Base-by-base conservation (phyloP, 2,888 invertebrate genomes). In the Hypercompe scribonia region DNA sequence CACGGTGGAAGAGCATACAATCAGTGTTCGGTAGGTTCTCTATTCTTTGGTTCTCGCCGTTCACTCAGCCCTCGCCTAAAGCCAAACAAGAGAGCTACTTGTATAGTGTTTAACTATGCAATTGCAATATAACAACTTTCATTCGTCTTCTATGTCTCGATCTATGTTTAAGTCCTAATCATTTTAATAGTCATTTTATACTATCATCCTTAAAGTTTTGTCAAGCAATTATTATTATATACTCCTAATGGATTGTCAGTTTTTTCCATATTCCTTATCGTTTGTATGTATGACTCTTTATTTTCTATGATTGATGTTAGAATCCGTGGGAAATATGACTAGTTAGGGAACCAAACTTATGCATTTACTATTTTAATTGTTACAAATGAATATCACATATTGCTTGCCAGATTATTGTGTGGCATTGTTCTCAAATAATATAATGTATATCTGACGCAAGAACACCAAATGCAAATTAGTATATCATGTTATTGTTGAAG, bases 21-120 rank as follows among this genome's bases (percentile, higher is more conserved):
- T 97, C 99, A 0, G 99, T 99, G 7, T 99, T 99, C 93, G 99
- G 99, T 36, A 97, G 99, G 24, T 99, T 99, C 93, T 99, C 99
- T 0, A 91, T 99, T 72, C 97, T 98, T 7, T 99, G 99, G 99
- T 97, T 99, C 88, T 99, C 98, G 28, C 99, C 99, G 0, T 99
- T 99, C 91, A 97, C 98, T 15, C 96, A 98, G 80, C 98, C 98
- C 13, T 96, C 97, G 76, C 97, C 97, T 70, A 98, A 98, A 91
- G 97, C 97, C 68, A 98, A 98, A 92, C 96, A 97, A 82, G 98
- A 98, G 88, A 96, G 97, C 86, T 98, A 98, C 92, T 96, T 98
- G 85, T 98, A 98, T 95, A 98, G 98, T 78, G 98, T 99, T 83
- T 98, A 96, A 96, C 36, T 64, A 72, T 68, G 65, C 72, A 76